Base-by-base conservation (phyloP, 2,888 invertebrate genomes). In the Perizoma flavofasciatum region DNA sequence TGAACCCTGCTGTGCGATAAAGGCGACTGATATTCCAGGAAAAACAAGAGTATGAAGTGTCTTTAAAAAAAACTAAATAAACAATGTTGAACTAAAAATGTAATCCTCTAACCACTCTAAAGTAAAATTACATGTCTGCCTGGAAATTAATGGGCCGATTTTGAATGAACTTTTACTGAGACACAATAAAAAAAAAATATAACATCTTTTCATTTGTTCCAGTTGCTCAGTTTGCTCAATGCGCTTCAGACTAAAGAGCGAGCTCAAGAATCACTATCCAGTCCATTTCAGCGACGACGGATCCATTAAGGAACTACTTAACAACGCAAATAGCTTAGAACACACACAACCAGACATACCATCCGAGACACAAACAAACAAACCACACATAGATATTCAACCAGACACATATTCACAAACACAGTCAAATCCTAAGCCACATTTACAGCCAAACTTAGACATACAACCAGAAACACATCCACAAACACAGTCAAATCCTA, bases 251-350 rank as follows among this genome's bases (percentile, higher is more conserved):
- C 75, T 92, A 0, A 73, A 82, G 53, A 84, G 83, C 5, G 92
- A 92, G 51, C 65, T 92, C 6, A 92, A 91, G 62, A 82, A 78
- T 0, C 92, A 92, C 66, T 92, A 92, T 43, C 90, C 92, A 0
- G 66, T 81, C 0, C 92, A 92, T 65, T 92, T 92, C 72, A 58
- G 76, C 5, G 75, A 78, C 46, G 79, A 71, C n/a, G 58, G 72
- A 4, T 65, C 69, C 1, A 65, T 60, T 8, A 49, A 69, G 60
- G 46, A 64, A 59, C 6, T 47, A 55, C 7, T 52, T 61, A 5
- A 34, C 11, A 32, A 46, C 57, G 5, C 8, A 8, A 37, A 8
- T 47, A 37, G 6, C 37, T 37, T 5, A 41, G 37, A 53, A 4
- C 34, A 44, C 40, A 32, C 34, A 40, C 43, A 49, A 4, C 39